A percentile compares a stretch with the other conserved stretches of the same genome.
phyloP scores from a whole-genome alignment of 2,888 invertebrate species.

The Sicus ferrugineus region DNA sequence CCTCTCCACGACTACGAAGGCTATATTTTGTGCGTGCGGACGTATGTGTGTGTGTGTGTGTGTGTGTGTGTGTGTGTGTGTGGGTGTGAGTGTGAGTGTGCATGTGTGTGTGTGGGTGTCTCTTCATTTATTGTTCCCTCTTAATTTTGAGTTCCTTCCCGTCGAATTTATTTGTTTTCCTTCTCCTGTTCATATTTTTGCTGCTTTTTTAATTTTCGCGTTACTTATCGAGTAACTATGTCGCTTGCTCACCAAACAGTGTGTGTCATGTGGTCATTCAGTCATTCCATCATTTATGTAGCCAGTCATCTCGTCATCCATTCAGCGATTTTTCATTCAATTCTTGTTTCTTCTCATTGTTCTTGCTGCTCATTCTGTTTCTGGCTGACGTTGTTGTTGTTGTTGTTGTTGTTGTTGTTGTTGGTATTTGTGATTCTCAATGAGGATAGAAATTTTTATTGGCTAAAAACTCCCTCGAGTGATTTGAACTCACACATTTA shows the following conservation, averaged over 20 bases:
- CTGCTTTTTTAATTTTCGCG: background rate
- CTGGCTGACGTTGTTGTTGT: constrained; percentile 5
- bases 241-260: background rate
- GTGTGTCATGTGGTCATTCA: background rate
- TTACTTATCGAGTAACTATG: background rate
- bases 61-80: background rate
- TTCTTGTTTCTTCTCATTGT: constrained; percentile 35
- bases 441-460: constrained; percentile 50
- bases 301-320: constrained; percentile 27
- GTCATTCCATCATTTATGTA: background rate
- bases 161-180: background rate
- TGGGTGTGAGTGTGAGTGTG: background rate
- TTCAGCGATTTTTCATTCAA: constrained; percentile 34
- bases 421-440: constrained; percentile 30
- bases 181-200: background rate
- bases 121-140: background rate
- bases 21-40: background rate
- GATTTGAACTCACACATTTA: constrained; percentile 59
- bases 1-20: background rate
- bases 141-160: background rate
- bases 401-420: constrained; percentile 30
- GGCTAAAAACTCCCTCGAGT: constrained; percentile 63
- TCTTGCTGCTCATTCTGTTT: constrained; percentile 26
- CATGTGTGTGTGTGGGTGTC: background rate
- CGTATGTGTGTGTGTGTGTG: background rate